phyloP scores from a whole-genome alignment of 1,140 invertebrate genomes.

The Drosophila melanogaster region DNA sequence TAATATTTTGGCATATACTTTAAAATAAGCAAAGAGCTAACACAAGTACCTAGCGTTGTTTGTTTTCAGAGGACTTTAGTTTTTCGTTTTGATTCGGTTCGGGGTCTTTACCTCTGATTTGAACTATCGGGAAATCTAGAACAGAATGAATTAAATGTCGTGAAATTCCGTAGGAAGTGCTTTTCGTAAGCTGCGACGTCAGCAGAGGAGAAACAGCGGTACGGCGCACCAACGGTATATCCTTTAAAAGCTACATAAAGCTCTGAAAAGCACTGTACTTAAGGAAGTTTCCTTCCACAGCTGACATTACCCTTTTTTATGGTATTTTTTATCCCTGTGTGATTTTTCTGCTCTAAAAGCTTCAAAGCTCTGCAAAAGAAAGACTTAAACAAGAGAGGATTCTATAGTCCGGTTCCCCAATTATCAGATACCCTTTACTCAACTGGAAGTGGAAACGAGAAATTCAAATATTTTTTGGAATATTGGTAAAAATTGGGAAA shows the following conservation, averaged over 20 bases:
- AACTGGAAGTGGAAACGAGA: no score
- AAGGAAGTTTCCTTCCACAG: constrained; percentile 17
- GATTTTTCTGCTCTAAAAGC: constrained; percentile 7
- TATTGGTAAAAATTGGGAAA: no score
- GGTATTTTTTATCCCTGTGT: constrained; percentile 10
- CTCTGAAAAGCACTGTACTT: constrained; percentile 5
- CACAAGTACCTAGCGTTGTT: not conserved
- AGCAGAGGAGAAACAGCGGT: constrained; percentile 11
- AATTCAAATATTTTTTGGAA: no score
- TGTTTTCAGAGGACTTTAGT: constrained; percentile 17
- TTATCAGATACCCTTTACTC: no score
- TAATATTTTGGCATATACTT: not conserved
- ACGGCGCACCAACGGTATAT: constrained; percentile 30
- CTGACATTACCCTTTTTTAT: constrained; percentile 14
- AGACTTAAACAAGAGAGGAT: not conserved
- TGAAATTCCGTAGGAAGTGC: constrained; percentile 67
- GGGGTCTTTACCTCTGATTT: constrained; percentile 73
- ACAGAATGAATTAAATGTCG: constrained; percentile 78
- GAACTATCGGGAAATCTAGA: constrained; percentile 84
- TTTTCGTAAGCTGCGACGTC: constrained; percentile 50
- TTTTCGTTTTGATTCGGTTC: constrained; percentile 36
- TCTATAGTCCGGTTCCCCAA: no score
- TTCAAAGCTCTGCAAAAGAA: not conserved
- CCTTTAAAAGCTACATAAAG: constrained; percentile 53
- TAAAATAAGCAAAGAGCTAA: not conserved